These are phyloP conservation scores for Hydropsyche tenuis DNA, from an alignment of 1,140 invertebrate species.

Conservation along the genomic window DNA sequence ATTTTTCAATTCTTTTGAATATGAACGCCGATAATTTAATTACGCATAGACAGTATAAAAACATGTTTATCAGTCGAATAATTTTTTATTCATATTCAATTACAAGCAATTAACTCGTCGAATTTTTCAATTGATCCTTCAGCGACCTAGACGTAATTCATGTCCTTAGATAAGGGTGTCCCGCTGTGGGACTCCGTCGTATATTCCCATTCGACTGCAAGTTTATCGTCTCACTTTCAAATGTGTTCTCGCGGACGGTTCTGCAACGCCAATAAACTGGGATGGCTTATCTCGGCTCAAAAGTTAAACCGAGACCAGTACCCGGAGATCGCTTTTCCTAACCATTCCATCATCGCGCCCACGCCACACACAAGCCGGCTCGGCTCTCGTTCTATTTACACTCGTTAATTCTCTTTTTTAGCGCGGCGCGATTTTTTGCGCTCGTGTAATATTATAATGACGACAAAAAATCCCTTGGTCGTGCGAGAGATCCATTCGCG, in stretches of 20 bases:
- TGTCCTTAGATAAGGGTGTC: too few species aligned
- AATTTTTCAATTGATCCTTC: too few species aligned
- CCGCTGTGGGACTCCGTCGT: not conserved
- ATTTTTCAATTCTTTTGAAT: too few species aligned
- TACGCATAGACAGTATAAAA: too few species aligned
- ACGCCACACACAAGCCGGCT: not conserved
- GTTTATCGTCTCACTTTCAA: conserved; percentile 4
- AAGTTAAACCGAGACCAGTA: too few species aligned
- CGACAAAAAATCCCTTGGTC: not conserved
- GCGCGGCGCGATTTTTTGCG: not conserved
- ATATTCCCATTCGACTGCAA: not conserved
- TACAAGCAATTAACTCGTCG: too few species aligned
- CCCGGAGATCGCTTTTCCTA: not conserved
- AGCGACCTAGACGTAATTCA: too few species aligned
- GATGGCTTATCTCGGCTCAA: not conserved
- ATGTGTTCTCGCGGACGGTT: not conserved
- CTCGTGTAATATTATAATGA: conserved; percentile 2
- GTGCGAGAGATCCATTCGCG: not conserved
- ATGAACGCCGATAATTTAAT: too few species aligned
- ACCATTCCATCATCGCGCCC: not conserved
- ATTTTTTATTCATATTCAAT: too few species aligned
- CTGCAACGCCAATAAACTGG: not conserved
- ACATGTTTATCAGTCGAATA: too few species aligned
- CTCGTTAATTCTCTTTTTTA: not conserved
- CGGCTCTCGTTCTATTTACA: not conserved